Evolutionary conservation across 30 jellyfish, hydroid and myxozoan genomes (phyloP).

Genomic region (Hydractinia symbiolongicarpus): DNA sequence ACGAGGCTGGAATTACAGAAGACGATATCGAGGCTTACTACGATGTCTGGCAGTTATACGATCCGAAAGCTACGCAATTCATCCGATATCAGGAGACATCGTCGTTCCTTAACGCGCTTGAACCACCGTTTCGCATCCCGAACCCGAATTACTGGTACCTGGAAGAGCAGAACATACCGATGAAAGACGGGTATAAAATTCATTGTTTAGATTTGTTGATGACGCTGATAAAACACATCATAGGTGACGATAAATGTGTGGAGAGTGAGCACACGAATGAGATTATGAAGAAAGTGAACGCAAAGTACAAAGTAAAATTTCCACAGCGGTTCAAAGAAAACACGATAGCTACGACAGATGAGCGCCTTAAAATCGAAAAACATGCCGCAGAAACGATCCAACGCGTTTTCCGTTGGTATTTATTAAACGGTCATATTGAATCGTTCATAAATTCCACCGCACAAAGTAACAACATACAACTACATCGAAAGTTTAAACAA

Average conservation of each 20-base stretch:
- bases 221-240: conserved; percentile 65
- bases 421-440: not conserved
- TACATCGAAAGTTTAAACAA: not conserved
- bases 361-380: conserved; percentile 72
- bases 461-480: not conserved
- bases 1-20: conserved; percentile 96
- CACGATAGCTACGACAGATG: conserved; percentile 74
- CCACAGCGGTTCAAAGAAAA: conserved; percentile 75
- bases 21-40: conserved; percentile 93
- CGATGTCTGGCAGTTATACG: conserved; percentile 81
- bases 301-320: conserved; percentile 51
- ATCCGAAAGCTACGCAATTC: conserved; percentile 97
- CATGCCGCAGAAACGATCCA: conserved; percentile 84
- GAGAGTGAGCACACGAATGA: conserved; percentile 63
- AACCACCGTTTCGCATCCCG: conserved; percentile 80
- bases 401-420: conserved; percentile 60
- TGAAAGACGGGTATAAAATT: conserved; percentile 54
- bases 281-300: conserved; percentile 75
- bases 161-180: conserved; percentile 78
- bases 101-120: conserved; percentile 68
- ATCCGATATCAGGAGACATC: conserved; percentile 66
- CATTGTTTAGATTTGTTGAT: conserved; percentile 89
- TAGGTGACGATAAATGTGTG: conserved; percentile 75
- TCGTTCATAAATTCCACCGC: not conserved
- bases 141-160: conserved; percentile 88